A percentile compares a stretch with the other conserved stretches of the same genome.
Conservation (phyloP, 2,113 vertebrate species). For the Carassius auratus region DNA sequence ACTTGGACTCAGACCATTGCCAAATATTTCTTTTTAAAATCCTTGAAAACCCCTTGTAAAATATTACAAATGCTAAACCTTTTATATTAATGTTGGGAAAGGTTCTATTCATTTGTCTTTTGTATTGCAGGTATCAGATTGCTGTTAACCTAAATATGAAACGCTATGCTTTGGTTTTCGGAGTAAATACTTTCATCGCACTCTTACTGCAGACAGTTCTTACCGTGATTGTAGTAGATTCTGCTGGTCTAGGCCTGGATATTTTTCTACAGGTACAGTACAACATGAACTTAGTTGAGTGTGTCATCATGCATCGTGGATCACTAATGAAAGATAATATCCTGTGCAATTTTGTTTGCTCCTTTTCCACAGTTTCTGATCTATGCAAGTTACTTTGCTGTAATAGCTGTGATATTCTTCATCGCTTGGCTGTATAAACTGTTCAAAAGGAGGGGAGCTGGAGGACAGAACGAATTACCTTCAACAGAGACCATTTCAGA, state of each 20-base stretch:
- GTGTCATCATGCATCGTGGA: background rate
- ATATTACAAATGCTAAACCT: too few relatives aligned
- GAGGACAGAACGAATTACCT: background rate
- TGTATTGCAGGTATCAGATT: conserved; percentile 84
- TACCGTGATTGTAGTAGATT: conserved; percentile 90
- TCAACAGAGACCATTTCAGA: background rate
- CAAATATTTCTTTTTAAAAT: too few relatives aligned
- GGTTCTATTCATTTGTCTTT: background rate
- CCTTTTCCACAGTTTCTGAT: conserved; percentile 83
- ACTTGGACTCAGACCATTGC: background rate
- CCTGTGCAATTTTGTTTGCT: background rate
- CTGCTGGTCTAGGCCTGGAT: conserved; percentile 82
- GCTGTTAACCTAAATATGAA: conserved; percentile 90
- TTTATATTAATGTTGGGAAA: too few relatives aligned
- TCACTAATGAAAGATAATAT: background rate
- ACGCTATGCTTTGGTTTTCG: conserved; percentile 93
- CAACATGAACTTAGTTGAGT: too few relatives aligned
- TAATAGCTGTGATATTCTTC: conserved; percentile 86
- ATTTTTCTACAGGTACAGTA: conserved; percentile 85
- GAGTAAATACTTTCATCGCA: conserved; percentile 90
- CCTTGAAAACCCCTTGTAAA: too few relatives aligned
- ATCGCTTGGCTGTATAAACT: conserved; percentile 77
- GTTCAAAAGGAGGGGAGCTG: conserved; percentile 60
- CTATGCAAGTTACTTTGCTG: conserved; percentile 88
- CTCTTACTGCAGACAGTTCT: conserved; percentile 87